Evolutionary conservation across 2,888 invertebrate genomes (phyloP).

Genomic region (Operophtera brumata): DNA sequence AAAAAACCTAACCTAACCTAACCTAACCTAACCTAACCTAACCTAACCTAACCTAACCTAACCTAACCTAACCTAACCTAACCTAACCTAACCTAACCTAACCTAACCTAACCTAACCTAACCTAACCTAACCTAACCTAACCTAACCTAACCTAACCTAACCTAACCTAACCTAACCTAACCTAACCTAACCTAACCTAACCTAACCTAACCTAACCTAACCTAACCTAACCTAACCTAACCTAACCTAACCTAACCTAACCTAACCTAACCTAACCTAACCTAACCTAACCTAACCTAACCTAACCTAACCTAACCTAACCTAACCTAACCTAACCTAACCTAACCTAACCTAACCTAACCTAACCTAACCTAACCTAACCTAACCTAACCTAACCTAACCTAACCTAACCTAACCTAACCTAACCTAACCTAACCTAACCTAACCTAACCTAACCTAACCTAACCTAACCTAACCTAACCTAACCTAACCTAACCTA

Average conservation of each 20-base stretch:
- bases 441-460: slow-evolving; percentile 31
- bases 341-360: slow-evolving; percentile 23
- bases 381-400: slow-evolving; percentile 31
- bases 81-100: slow-evolving; percentile 28
- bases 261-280: slow-evolving; percentile 30
- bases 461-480: slow-evolving; percentile 30
- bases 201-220: slow-evolving; percentile 29
- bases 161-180: slow-evolving; percentile 32
- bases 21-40: slow-evolving; percentile 30
- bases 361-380: slow-evolving; percentile 30
- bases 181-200: slow-evolving; percentile 30
- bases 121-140: slow-evolving; percentile 26
- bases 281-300: slow-evolving; percentile 28
- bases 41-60: slow-evolving; percentile 32
- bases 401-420: slow-evolving; percentile 28
- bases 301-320: slow-evolving; percentile 31
- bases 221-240: slow-evolving; percentile 28
- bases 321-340: slow-evolving; percentile 32
- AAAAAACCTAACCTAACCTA: slow-evolving; percentile 33
- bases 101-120: slow-evolving; percentile 29
- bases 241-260: slow-evolving; percentile 28
- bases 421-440: slow-evolving; percentile 29
- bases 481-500: slow-evolving; percentile 29
- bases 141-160: slow-evolving; percentile 24
- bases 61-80: slow-evolving; percentile 33